Base-by-base conservation (phyloP, 2,888 invertebrate genomes). In the Drosophila putrida region DNA sequence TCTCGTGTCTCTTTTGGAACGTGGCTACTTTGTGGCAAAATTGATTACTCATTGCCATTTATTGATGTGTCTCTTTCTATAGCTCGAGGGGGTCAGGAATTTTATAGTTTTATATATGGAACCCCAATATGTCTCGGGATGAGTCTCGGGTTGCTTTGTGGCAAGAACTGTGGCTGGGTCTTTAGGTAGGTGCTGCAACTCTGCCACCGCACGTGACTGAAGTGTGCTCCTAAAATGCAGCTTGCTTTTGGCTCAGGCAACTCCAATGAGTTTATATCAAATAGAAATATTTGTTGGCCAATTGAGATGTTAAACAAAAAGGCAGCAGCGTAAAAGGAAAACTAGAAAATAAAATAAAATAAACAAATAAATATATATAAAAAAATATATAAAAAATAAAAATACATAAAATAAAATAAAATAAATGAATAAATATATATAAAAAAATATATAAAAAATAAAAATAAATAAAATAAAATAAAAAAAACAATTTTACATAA, bases 21-120 rank as follows among this genome's bases (percentile, higher is more conserved):
- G 90, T 89, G 90, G 82, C 82, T 89, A 83, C 88, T 82, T 82
- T 84, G 89, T 82, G 82, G 86, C 82, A 25, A 88, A 89, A 83
- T 83, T 83, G 82, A 83, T 83, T 83, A 83, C 83, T 82, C 88
- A 88, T 65, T 54, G 83, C 69, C 63, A 80, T 75, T 79, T 80
- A 75, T 79, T 69, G 79, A 82, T 79, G 65, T 60, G 50, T 65
- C 51, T 49, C 58, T 28, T 20, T 55, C 46, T 44, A 39, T 43
- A 44, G 50, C 55, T 38, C 55, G 31, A n/a, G n/a, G 31, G 43
- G 35, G 44, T 55, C 33, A 50, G 53, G 38, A 44, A 68, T 88
- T 83, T 85, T 83, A 89, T 82, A 77, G 85, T 88, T 64, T 84
- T 88, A 62, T 49, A 15, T 59, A 65, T 47, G 65, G 59, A 72